Conservation (phyloP, 2,797 vertebrate species). For the Tenualosa ilisha region DNA sequence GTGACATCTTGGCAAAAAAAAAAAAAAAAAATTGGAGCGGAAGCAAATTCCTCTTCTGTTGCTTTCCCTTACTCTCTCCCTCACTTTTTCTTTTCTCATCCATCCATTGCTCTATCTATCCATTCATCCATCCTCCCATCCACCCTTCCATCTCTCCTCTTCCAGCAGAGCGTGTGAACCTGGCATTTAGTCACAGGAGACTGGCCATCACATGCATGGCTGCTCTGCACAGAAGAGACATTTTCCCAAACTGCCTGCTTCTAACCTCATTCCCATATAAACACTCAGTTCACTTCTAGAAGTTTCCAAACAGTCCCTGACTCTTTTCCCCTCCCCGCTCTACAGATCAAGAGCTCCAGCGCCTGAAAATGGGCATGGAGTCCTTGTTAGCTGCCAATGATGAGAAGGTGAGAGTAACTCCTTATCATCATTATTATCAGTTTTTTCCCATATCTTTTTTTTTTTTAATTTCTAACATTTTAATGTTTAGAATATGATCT, state of each 20-base stretch:
- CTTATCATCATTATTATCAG: no score
- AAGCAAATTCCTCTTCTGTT: neutral
- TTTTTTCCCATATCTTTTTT: neutral
- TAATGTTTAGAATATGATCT: neutral
- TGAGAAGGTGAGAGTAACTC: conserved; percentile 82
- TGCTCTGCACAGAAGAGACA: neutral
- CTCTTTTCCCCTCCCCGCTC: conserved; percentile 33
- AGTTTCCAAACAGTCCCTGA: conserved; percentile 21
- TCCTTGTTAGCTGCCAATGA: conserved; percentile 87
- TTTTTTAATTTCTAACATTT: no score
- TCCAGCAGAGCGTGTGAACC: conserved; percentile 21
- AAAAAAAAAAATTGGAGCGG: neutral
- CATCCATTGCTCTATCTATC: neutral
- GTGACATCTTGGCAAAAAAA: neutral
- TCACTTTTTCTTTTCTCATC: neutral
- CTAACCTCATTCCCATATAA: neutral
- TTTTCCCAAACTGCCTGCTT: conserved; percentile 12
- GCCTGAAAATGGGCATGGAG: conserved; percentile 92
- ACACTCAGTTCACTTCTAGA: conserved; percentile 17
- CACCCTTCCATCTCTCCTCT: neutral
- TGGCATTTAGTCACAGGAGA: conserved; percentile 20
- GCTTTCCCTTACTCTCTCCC: neutral
- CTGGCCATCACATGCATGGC: conserved; percentile 19
- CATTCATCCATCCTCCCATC: neutral
- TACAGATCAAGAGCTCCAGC: conserved; percentile 92